phyloP scores from a whole-genome alignment of 2,797 vertebrate species.

The Botia kubotai region DNA sequence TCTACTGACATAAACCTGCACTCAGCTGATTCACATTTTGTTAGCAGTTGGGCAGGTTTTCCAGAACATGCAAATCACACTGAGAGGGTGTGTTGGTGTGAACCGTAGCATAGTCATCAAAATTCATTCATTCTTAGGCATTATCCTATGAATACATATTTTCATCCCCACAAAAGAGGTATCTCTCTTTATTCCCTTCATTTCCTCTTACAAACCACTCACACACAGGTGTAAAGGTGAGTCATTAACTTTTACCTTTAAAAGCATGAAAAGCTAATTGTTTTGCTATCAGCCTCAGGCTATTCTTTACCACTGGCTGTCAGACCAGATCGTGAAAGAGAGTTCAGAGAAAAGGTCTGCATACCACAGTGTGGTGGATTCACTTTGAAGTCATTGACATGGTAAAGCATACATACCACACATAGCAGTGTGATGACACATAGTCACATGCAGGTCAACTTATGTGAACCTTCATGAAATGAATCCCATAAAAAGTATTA shows the following conservation, averaged over 20 bases:
- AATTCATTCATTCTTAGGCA: not conserved
- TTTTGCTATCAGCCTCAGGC: conserved; percentile 37
- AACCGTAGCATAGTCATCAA: conserved; percentile 19
- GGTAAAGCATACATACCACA: conserved; percentile 65
- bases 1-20: conserved; percentile 8
- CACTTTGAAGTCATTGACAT: conserved; percentile 40
- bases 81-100: conserved; percentile 21
- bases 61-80: not conserved
- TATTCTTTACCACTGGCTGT: conserved; percentile 41
- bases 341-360: conserved; percentile 41
- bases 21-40: conserved; percentile 4
- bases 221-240: conserved; percentile 18
- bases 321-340: conserved; percentile 34
- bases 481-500: conserved; percentile 37
- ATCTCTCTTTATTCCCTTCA: not conserved
- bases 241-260: conserved; percentile 16
- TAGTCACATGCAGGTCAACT: conserved; percentile 63
- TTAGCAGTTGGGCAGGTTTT: conserved; percentile 13
- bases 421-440: conserved; percentile 65
- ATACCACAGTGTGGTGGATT: conserved; percentile 25
- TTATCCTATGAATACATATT: not conserved
- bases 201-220: not conserved
- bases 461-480: conserved; percentile 55
- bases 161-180: conserved; percentile 9
- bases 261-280: conserved; percentile 27